A percentile compares a stretch with the other conserved stretches of the same genome.
These are phyloP conservation scores for Drosophila eugracilis DNA, from an alignment of 1,140 invertebrate species.

Conservation along the genomic window DNA sequence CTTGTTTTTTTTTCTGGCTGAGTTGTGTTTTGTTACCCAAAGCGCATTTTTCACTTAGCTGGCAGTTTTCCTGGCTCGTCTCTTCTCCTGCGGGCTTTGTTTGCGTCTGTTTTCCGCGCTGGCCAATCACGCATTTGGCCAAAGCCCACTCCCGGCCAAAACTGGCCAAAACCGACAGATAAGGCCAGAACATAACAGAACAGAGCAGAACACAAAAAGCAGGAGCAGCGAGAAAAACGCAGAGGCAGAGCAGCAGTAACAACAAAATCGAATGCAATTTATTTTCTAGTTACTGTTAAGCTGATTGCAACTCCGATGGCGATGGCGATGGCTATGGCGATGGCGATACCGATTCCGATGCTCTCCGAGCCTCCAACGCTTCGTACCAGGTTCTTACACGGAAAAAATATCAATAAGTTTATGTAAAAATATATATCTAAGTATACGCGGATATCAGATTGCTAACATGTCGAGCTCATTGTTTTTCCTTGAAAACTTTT, in stretches of 20 bases:
- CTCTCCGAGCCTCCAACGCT: constrained; percentile 24
- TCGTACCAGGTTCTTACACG: constrained; percentile 3
- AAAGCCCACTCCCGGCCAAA: constrained; percentile 38
- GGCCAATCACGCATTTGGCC: constrained; percentile 77
- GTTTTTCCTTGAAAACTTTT: too few species aligned
- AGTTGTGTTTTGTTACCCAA: constrained; percentile 47
- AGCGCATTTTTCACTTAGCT: constrained; percentile 58
- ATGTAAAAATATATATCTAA: too few species aligned
- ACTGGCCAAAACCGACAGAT: constrained; percentile 53
- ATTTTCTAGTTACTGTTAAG: constrained; percentile 82
- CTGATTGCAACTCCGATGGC: constrained; percentile 72
- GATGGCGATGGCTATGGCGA: constrained; percentile 26
- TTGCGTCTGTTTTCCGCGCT: constrained; percentile 50
- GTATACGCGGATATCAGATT: too few species aligned
- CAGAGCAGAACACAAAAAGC: not conserved
- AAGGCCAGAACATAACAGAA: constrained; percentile 29
- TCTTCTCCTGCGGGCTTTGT: constrained; percentile 46
- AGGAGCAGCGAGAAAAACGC: constrained; percentile 5
- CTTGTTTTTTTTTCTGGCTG: constrained; percentile 17
- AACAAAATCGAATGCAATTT: constrained; percentile 81
- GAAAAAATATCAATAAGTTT: constrained; percentile 2
- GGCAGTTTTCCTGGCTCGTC: constrained; percentile 45
- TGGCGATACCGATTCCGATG: constrained; percentile 16
- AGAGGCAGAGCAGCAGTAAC: constrained; percentile 18
- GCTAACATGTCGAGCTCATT: too few species aligned